Evolutionary conservation across 2,797 vertebrate genomes (phyloP).

Genomic region (Coreius guichenoti): DNA sequence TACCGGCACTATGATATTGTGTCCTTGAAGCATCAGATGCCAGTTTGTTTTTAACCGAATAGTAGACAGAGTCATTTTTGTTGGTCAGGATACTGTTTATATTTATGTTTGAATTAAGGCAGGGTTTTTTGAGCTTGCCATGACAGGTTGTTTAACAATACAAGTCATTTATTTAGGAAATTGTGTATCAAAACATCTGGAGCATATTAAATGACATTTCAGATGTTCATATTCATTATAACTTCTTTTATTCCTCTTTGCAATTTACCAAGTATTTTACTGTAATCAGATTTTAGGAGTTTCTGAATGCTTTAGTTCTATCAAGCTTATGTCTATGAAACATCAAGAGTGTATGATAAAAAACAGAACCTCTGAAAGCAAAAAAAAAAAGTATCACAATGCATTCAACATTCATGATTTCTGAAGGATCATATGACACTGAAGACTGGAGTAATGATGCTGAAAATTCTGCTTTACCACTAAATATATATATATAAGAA

Average conservation of each 20-base stretch:
- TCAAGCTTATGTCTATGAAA: neutral
- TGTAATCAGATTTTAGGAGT: neutral
- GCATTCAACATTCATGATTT: neutral
- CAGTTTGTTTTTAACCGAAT: constrained; percentile 4
- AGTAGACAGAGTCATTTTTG: neutral
- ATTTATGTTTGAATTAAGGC: neutral
- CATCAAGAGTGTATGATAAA: neutral
- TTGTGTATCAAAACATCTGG: neutral
- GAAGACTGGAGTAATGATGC: neutral
- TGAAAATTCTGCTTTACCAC: neutral
- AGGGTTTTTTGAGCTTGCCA: neutral
- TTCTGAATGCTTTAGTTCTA: neutral
- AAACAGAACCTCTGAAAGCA: neutral
- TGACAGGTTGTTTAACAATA: neutral
- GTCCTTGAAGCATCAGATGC: constrained; percentile 32
- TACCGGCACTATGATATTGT: neutral
- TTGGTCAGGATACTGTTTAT: neutral
- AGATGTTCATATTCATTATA: neutral
- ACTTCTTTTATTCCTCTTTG: neutral
- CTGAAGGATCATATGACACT: neutral
- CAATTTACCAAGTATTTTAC: too few relatives aligned
- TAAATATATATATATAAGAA: neutral
- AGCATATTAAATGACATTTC: neutral
- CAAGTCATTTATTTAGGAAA: neutral
- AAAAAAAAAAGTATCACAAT: too few relatives aligned